Evolutionary conservation across 2,888 invertebrate species (phyloP).

Genomic region (Drosophila multiciliata): DNA sequence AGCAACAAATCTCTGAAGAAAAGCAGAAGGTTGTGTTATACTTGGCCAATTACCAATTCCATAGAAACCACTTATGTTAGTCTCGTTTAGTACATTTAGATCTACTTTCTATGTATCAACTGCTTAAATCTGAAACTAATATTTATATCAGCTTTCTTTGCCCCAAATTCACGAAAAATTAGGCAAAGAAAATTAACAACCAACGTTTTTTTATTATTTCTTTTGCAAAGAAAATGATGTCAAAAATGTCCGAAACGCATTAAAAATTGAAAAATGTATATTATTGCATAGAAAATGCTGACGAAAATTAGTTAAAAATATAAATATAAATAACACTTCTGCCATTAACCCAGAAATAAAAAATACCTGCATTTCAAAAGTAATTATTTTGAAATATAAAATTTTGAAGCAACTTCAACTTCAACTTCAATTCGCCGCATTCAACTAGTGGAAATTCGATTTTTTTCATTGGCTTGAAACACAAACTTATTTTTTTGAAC

Average conservation of each 20-base stretch:
- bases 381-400: background rate
- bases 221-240: background rate
- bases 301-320: background rate
- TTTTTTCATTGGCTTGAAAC: constrained; percentile 1
- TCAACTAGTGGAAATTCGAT: constrained; percentile 39
- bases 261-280: too few species aligned
- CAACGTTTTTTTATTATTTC: background rate
- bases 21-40: background rate
- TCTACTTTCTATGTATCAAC: background rate
- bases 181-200: background rate
- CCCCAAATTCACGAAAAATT: background rate
- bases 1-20: background rate
- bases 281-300: background rate
- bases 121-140: background rate
- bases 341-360: background rate
- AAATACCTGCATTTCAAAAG: background rate
- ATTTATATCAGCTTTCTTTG: background rate
- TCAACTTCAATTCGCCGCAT: constrained; percentile 13
- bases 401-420: background rate
- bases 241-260: background rate
- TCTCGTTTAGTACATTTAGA: background rate
- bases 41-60: background rate
- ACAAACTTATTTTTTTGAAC: background rate
- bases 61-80: background rate
- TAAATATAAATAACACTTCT: background rate